Conservation (phyloP, 2,113 vertebrate species). For the Rostratula benghalensis region DNA sequence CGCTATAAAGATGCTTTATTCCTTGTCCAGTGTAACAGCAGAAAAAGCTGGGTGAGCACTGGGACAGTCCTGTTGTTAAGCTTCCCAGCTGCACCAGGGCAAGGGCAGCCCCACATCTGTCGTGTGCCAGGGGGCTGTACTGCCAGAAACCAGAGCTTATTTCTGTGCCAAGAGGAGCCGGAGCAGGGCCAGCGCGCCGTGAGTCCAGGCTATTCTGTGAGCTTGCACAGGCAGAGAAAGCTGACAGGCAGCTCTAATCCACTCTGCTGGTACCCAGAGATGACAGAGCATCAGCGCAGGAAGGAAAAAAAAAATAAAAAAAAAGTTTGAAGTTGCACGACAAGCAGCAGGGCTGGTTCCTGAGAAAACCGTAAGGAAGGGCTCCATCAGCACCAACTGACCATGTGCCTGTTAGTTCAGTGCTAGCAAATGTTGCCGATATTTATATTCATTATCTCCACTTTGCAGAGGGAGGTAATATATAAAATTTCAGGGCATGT, state of each 20-base stretch:
- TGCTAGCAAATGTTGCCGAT: background rate
- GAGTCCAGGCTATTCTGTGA: slow-evolving; percentile 14
- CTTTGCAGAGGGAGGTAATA: background rate
- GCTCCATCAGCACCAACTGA: background rate
- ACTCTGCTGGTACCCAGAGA: slow-evolving; percentile 22
- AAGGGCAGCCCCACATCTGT: slow-evolving; percentile 39
- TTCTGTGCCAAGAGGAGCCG: slow-evolving; percentile 30
- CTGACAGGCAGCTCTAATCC: slow-evolving; percentile 67
- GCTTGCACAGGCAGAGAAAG: background rate
- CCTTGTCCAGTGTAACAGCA: background rate
- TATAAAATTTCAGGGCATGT: too few species aligned
- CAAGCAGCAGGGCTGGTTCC: background rate
- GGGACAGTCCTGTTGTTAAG: background rate
- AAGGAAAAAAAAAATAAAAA: background rate
- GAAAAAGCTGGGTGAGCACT: background rate
- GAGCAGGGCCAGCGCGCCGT: background rate
- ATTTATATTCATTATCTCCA: background rate
- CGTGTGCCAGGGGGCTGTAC: background rate
- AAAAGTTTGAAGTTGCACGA: background rate
- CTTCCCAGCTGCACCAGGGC: background rate
- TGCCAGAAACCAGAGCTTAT: background rate
- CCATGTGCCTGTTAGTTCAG: background rate
- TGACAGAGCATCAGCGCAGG: background rate
- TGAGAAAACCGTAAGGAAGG: background rate
- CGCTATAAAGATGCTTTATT: fast-evolving